Percentiles rank a stretch among this genome's conserved stretches.
Evolutionary conservation across 2,797 vertebrate genomes (phyloP).

Genomic region (Vultur gryphus): DNA sequence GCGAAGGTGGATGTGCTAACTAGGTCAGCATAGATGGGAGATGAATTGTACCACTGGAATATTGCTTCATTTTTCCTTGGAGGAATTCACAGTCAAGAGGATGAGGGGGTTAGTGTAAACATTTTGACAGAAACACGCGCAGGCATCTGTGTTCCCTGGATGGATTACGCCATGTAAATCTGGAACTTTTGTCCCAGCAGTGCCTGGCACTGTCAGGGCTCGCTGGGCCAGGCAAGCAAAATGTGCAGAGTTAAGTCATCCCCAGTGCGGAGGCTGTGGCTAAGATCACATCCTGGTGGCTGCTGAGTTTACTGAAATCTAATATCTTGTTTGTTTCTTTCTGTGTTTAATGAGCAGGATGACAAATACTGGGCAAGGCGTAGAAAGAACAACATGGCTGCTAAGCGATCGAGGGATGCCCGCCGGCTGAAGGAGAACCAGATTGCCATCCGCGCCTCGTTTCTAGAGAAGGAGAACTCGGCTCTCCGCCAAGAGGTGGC

Average conservation of each 20-base stretch:
- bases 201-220: not conserved
- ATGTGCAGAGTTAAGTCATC: fast-evolving
- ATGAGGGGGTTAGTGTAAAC: not conserved
- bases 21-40: not conserved
- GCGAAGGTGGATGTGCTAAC: not conserved
- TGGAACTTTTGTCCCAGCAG: fast-evolving
- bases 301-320: slow-evolving; percentile 37
- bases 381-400: slow-evolving; percentile 98
- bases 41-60: not conserved
- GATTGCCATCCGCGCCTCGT: slow-evolving; percentile 94
- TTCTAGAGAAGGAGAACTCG: slow-evolving; percentile 96
- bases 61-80: not conserved
- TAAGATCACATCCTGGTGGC: not conserved
- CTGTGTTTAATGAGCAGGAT: slow-evolving; percentile 83
- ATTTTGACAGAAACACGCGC: not conserved
- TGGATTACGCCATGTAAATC: fast-evolving
- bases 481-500: slow-evolving; percentile 92
- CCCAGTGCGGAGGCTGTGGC: fast-evolving
- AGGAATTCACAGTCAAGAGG: not conserved
- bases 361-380: slow-evolving; percentile 96
- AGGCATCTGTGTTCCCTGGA: not conserved
- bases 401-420: slow-evolving; percentile 93
- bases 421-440: slow-evolving; percentile 97
- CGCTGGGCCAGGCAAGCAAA: not conserved
- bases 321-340: slow-evolving; percentile 48